Conservation (phyloP, 2,888 invertebrate genomes). For the Microplitis deprimator region DNA sequence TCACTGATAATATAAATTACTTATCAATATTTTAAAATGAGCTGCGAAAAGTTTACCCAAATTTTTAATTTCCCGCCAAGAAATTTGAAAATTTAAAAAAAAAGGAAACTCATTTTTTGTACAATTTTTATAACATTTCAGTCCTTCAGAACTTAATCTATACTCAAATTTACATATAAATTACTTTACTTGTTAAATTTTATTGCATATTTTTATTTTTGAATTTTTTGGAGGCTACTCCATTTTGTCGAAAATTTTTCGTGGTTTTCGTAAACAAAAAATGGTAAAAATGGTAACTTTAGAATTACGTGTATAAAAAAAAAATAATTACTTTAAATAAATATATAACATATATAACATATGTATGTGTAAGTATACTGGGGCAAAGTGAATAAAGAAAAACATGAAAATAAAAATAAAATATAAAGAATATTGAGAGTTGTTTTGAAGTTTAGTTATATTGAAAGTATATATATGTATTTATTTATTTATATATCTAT, state of each 20-base stretch:
- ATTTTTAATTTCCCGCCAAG: too few species aligned
- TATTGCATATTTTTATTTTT: neutral
- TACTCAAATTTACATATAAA: too few species aligned
- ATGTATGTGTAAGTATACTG: constrained; percentile 3
- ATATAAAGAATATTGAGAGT: constrained; percentile 35
- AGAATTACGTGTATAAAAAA: neutral
- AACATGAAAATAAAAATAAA: constrained; percentile 19
- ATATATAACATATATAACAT: constrained; percentile 15
- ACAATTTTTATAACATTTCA: too few species aligned
- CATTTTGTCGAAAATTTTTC: neutral
- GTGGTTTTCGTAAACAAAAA: too few species aligned
- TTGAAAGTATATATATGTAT: neutral
- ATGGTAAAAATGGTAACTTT: neutral
- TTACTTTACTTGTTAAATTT: too few species aligned
- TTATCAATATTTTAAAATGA: too few species aligned
- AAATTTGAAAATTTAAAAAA: too few species aligned
- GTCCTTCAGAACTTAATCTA: too few species aligned
- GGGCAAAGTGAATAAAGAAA: constrained; percentile 17
- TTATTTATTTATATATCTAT: too few species aligned
- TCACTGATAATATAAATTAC: too few species aligned
- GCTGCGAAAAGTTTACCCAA: too few species aligned
- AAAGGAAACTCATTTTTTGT: too few species aligned
- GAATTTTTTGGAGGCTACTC: neutral
- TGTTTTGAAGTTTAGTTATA: constrained; percentile 44
- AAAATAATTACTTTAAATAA: constrained; percentile 10